phyloP scores from a whole-genome alignment of 2,888 invertebrate species.

The Hirtodrosophila trivittata region DNA sequence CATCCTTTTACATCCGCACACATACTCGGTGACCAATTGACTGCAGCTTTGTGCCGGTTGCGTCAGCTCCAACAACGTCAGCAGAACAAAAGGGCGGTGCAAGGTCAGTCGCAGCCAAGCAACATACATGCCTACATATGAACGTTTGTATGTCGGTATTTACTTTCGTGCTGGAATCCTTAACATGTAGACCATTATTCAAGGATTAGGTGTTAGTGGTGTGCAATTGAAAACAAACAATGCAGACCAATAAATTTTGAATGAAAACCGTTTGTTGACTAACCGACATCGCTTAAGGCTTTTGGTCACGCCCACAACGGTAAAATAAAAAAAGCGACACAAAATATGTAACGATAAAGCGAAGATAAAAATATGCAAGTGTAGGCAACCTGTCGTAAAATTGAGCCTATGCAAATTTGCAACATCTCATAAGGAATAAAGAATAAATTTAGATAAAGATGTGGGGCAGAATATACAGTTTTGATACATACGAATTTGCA shows the following conservation, averaged over 20 bases:
- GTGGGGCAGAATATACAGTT: neutral
- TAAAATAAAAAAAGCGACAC: too few relatives aligned
- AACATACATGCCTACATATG: neutral
- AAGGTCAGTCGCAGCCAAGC: conserved; percentile 7
- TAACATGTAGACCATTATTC: neutral
- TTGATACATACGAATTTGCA: too few relatives aligned
- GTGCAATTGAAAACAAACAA: too few relatives aligned
- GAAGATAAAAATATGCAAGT: too few relatives aligned
- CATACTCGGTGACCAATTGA: conserved; percentile 7
- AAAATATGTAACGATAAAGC: neutral
- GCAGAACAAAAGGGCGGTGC: conserved; percentile 1
- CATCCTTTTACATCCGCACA: neutral
- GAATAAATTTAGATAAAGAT: conserved; percentile 2
- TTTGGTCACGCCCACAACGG: too few relatives aligned
- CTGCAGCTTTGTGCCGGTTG: conserved; percentile 15
- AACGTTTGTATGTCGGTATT: neutral
- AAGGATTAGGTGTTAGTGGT: too few relatives aligned
- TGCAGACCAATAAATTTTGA: too few relatives aligned
- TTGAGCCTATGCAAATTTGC: neutral
- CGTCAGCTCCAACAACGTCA: conserved; percentile 41
- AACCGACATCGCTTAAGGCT: too few relatives aligned
- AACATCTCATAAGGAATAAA: conserved; percentile 5
- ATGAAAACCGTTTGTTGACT: too few relatives aligned
- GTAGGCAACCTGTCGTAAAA: conserved; percentile 12
- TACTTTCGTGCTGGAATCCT: neutral